Conservation (phyloP, 2,888 invertebrate species). For the Heliothis peltigera region DNA sequence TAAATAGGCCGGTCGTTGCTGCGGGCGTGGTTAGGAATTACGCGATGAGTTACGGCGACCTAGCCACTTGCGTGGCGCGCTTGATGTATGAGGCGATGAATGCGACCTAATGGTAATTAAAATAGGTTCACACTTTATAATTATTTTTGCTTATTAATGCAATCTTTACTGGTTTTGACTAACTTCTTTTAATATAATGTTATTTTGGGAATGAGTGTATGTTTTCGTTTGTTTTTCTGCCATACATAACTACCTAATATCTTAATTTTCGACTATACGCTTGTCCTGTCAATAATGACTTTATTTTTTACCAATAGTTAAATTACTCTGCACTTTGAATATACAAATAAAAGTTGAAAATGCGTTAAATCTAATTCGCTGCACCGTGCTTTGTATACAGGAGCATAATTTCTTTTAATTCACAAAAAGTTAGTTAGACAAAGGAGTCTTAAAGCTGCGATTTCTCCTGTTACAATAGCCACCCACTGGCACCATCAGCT, state of each 20-base stretch:
- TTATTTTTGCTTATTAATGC: background rate
- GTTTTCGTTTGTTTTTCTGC: no score
- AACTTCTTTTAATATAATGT: background rate
- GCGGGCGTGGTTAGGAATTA: conserved; percentile 43
- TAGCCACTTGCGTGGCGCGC: conserved; percentile 1
- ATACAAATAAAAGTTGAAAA: conserved; percentile 23
- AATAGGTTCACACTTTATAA: background rate
- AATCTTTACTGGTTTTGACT: no score
- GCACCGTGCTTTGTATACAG: conserved; percentile 22
- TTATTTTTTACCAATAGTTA: background rate
- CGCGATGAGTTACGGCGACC: conserved; percentile 35
- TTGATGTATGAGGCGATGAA: conserved; percentile 21
- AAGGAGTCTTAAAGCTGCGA: conserved; percentile 24
- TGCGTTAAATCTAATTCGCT: conserved; percentile 3
- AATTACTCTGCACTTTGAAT: background rate
- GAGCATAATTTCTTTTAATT: conserved; percentile 37
- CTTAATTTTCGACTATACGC: no score
- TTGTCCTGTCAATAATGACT: no score
- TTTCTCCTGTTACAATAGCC: conserved; percentile 51
- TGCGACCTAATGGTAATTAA: conserved; percentile 36
- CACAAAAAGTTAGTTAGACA: conserved; percentile 33
- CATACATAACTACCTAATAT: no score
- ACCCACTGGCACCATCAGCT: conserved; percentile 58
- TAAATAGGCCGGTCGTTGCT: conserved; percentile 45
- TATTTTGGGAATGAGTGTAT: background rate